Percentiles rank a stretch among this genome's conserved stretches.
Evolutionary conservation across 2,888 invertebrate species (phyloP).

Genomic region (Heteromurus nitidus): DNA sequence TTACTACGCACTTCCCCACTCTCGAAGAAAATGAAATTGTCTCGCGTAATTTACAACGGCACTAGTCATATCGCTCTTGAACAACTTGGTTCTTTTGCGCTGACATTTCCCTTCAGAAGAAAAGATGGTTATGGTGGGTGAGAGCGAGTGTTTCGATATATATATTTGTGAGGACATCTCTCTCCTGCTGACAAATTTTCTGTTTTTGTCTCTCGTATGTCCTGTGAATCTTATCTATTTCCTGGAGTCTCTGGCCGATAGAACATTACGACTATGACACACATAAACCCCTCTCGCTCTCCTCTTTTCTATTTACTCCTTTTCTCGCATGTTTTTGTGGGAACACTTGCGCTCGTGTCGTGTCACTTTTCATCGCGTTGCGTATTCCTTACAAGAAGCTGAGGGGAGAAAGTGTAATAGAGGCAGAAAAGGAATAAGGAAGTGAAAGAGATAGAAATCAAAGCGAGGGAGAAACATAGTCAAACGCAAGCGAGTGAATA

Average conservation of each 20-base stretch:
- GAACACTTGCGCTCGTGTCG: not conserved
- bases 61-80: too few species aligned
- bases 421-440: slow-evolving; percentile 3
- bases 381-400: not conserved
- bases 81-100: too few species aligned
- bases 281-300: too few species aligned
- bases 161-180: not conserved
- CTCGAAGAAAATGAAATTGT: not conserved
- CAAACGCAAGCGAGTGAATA: too few species aligned
- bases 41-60: slow-evolving; percentile 6
- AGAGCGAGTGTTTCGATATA: too few species aligned
- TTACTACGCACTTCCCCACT: not conserved
- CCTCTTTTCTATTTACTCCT: too few species aligned
- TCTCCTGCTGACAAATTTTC: not conserved
- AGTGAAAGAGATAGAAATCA: slow-evolving; percentile 32
- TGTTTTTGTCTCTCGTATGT: not conserved
- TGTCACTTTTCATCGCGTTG: slow-evolving; percentile 39
- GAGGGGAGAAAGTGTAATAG: slow-evolving; percentile 11
- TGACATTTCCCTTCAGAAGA: too few species aligned
- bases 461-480: not conserved
- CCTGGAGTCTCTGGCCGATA: not conserved
- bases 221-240: not conserved
- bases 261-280: not conserved
- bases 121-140: too few species aligned
- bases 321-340: slow-evolving; percentile 13